Conservation (phyloP, 2,797 vertebrate species). For the Ciconia nigra region DNA sequence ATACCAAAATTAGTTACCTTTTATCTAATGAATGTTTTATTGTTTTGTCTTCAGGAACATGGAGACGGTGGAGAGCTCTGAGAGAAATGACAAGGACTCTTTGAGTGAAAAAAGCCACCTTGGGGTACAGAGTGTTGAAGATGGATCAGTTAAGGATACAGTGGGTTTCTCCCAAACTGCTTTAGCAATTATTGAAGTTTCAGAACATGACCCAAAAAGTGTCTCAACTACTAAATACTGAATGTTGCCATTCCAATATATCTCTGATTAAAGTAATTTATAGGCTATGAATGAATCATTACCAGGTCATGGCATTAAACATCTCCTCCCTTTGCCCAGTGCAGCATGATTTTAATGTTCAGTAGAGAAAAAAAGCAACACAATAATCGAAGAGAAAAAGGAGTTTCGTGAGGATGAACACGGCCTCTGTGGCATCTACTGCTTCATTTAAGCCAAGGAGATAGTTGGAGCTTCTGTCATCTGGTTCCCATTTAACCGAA, state of each 20-base stretch:
- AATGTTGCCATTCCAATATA: background rate
- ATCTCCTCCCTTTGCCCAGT: background rate
- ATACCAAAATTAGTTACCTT: background rate
- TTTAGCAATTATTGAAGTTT: background rate
- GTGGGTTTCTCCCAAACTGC: background rate
- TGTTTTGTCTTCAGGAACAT: slow-evolving; percentile 37
- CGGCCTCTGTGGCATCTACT: background rate
- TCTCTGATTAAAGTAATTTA: background rate
- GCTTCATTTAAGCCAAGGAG: background rate
- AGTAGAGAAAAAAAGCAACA: background rate
- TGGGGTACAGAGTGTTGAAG: slow-evolving; percentile 9
- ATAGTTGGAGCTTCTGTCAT: background rate
- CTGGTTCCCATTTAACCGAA: background rate
- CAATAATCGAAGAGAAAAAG: background rate
- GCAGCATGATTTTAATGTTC: background rate
- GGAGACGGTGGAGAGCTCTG: background rate
- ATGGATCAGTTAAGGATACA: slow-evolving; percentile 54
- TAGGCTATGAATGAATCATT: background rate
- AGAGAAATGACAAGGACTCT: background rate
- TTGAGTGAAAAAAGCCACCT: slow-evolving; percentile 48
- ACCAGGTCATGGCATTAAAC: background rate
- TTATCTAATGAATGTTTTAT: background rate
- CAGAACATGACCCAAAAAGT: background rate
- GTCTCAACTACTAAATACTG: background rate
- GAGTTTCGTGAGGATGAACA: background rate